Evolutionary conservation across 2,113 vertebrate species (phyloP).

Genomic region (Theristicus caerulescens): DNA sequence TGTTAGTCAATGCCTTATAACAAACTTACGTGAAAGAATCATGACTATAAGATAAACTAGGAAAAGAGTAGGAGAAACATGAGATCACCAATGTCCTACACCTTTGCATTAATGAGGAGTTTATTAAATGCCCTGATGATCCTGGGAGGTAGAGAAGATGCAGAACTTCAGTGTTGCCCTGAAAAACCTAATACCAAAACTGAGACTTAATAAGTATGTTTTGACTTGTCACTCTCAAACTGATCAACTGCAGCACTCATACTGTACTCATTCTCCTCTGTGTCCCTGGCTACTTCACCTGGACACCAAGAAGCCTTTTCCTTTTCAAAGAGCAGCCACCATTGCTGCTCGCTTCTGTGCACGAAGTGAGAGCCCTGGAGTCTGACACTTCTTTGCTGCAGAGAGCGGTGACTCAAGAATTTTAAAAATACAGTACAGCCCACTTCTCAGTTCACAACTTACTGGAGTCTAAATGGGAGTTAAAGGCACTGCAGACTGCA

Average conservation of each 20-base stretch:
- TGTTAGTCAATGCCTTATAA: not conserved
- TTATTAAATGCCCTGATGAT: not conserved
- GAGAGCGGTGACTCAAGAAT: slow-evolving; percentile 4
- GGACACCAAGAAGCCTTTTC: not conserved
- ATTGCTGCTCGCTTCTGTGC: not conserved
- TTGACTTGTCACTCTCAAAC: not conserved
- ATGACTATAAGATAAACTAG: not conserved
- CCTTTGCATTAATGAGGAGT: not conserved
- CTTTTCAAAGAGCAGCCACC: not conserved
- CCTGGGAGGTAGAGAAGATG: not conserved
- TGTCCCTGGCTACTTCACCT: not conserved
- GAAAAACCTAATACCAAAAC: not conserved
- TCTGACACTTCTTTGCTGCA: slow-evolving; percentile 34
- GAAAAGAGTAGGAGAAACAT: not conserved
- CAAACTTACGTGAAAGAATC: not conserved
- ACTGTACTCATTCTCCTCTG: not conserved
- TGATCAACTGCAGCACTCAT: not conserved
- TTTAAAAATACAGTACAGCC: slow-evolving; percentile 49
- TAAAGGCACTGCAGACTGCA: not conserved
- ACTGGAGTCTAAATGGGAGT: not conserved
- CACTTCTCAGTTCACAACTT: slow-evolving; percentile 7
- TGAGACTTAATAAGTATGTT: not conserved
- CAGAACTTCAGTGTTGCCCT: not conserved
- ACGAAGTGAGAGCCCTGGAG: not conserved
- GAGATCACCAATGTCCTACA: not conserved